phyloP scores from a whole-genome alignment of 1,140 invertebrate species.

The Euglossa dilemma region DNA sequence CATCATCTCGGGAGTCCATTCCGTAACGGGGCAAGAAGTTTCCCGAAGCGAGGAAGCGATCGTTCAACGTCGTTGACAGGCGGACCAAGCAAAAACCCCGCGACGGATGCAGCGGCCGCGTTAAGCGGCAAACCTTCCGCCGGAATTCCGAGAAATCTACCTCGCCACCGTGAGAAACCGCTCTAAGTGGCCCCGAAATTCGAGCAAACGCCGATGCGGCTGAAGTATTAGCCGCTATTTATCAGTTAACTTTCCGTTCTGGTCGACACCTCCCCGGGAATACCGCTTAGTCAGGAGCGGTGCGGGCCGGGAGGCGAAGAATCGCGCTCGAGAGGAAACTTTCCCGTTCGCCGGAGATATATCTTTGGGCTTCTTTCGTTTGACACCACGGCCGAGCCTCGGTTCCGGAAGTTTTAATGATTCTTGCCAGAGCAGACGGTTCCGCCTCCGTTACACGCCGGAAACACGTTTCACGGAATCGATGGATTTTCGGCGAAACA shows the following conservation, averaged over 20 bases:
- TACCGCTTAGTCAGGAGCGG: constrained; percentile 46
- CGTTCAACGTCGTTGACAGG: constrained; percentile 49
- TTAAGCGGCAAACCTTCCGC: constrained; percentile 9
- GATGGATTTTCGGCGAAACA: background rate
- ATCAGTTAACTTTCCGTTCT: constrained; percentile 71
- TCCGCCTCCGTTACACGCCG: background rate
- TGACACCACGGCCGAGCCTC: constrained; percentile 3
- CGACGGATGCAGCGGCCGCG: constrained; percentile 4
- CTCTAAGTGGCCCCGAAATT: constrained; percentile 58
- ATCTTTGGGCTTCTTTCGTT: constrained; percentile 41
- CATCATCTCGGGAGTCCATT: background rate
- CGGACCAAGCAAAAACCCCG: constrained; percentile 44
- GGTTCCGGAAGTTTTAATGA: constrained; percentile 34
- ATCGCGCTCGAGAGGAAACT: constrained; percentile 9
- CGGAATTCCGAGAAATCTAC: constrained; percentile 10
- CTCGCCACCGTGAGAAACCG: constrained; percentile 2
- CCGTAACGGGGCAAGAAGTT: constrained; percentile 21
- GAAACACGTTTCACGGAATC: background rate
- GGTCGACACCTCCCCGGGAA: constrained; percentile 46
- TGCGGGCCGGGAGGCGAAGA: background rate
- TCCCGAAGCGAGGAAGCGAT: constrained; percentile 29
- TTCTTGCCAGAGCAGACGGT: background rate
- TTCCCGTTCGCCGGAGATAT: constrained; percentile 15
- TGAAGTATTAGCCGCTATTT: constrained; percentile 72
- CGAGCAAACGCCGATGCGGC: constrained; percentile 35